Percentiles rank a stretch among this genome's conserved stretches.
phyloP scores from a whole-genome alignment of 2,888 invertebrate species.

The Eupsilia transversa region DNA sequence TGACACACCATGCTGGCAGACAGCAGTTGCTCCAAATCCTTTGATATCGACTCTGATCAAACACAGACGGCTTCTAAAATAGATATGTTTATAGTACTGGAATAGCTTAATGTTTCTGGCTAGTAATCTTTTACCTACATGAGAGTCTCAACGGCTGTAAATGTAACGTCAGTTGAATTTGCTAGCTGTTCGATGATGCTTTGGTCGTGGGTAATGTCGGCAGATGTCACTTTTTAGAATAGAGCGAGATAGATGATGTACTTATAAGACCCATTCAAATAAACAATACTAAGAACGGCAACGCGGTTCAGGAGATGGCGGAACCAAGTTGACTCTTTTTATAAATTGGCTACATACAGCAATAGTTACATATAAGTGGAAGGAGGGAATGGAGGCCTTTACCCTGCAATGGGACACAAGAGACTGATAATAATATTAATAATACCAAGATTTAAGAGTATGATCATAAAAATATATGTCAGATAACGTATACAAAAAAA shows the following conservation, averaged over 20 bases:
- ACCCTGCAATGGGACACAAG: too few species aligned
- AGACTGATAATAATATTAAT: not conserved
- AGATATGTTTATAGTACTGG: constrained; percentile 71
- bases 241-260: not conserved
- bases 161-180: constrained; percentile 27
- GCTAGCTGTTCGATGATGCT: constrained; percentile 13
- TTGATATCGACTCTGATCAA: constrained; percentile 70
- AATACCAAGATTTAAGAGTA: not conserved
- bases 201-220: constrained; percentile 33
- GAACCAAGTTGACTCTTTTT: not conserved
- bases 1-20: constrained; percentile 57
- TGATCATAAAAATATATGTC: not conserved
- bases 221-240: constrained; percentile 40
- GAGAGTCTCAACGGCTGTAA: constrained; percentile 36
- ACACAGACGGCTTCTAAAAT: constrained; percentile 76
- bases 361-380: not conserved
- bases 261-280: not conserved
- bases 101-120: constrained; percentile 56
- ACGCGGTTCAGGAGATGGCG: not conserved
- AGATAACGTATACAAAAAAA: not conserved
- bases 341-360: not conserved
- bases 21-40: constrained; percentile 60
- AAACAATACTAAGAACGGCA: not conserved
- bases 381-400: not conserved
- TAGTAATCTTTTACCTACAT: constrained; percentile 59